Base-by-base conservation (phyloP, 2,113 vertebrate species). In the Erythrolamprus reginae region DNA sequence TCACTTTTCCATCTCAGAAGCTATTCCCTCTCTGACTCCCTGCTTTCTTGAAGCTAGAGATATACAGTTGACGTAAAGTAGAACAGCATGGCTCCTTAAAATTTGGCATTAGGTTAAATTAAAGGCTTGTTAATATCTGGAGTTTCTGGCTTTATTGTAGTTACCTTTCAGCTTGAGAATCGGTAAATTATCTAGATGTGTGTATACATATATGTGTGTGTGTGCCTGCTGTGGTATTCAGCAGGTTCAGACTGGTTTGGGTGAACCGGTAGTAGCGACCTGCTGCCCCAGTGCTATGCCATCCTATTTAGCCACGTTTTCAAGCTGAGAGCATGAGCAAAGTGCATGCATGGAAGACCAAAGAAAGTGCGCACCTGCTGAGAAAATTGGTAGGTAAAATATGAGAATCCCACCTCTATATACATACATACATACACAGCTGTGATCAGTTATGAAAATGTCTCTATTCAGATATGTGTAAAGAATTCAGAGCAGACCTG, bases 1-100 rank as follows among this genome's bases (percentile, higher is more conserved):
- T 89, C 38, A 86, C 89, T 95, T 95, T 89, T 94, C 95, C 90
- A 92, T 89, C 5, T 3, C 24, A 24, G 33, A 90, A 93, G 47
- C 88, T 95, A 92, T 91, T 84, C 89, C 88, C 90, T 89, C 86
- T 93, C 88, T 13, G 10, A 88, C 7, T 48, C 33, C 61, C 53
- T 55, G 83, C 82, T 84, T 87, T 33, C 48, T 42, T 92, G 47
- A 61, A 50, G 52, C 85, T 61, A 51, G 33, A 17, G 23, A 19
- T 38, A 42, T n/a, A 61, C 24, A 45, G 53, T 15, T 84, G 88
- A 85, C 0, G 0, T 52, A 93, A 33, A 65, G 83, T 12, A 65
- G 47, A 92, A 61, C 13, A 93, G 91, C 47, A 90, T 38, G 45
- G 1, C 28, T 89, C 65, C 51, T 87, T 82, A 82, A 89, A 56